phyloP scores from a whole-genome alignment of 2,888 invertebrate genomes.

The Gastracanthus pulcherrimus region DNA sequence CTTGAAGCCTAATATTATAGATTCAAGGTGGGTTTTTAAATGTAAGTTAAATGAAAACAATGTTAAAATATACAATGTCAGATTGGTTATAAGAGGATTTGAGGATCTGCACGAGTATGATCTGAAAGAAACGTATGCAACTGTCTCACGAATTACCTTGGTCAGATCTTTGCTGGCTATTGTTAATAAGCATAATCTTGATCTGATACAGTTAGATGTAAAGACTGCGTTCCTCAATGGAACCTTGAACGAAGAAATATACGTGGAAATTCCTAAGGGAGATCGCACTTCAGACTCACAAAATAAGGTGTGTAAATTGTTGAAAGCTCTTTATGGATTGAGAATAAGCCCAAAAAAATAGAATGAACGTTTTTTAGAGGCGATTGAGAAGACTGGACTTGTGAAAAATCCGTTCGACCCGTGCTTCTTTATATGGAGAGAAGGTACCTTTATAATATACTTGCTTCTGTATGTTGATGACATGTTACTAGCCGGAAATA shows the following conservation, averaged over 20 bases:
- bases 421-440: background rate
- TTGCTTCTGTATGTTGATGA: background rate
- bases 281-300: too few species aligned
- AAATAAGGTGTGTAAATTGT: background rate
- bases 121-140: background rate
- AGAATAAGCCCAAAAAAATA: background rate
- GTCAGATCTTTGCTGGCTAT: too few species aligned
- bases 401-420: background rate
- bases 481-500: background rate
- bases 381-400: background rate
- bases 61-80: too few species aligned
- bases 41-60: too few species aligned
- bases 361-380: background rate
- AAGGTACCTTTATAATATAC: background rate
- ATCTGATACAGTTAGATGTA: too few species aligned
- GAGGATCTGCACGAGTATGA: conserved; percentile 18
- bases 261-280: too few species aligned
- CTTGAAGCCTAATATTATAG: background rate
- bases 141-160: too few species aligned
- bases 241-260: too few species aligned
- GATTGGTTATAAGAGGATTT: too few species aligned
- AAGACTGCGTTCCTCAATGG: too few species aligned
- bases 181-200: too few species aligned
- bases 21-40: too few species aligned
- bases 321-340: background rate